Base-by-base conservation (phyloP, 2,113 vertebrate species). In the Rutilus rutilus region DNA sequence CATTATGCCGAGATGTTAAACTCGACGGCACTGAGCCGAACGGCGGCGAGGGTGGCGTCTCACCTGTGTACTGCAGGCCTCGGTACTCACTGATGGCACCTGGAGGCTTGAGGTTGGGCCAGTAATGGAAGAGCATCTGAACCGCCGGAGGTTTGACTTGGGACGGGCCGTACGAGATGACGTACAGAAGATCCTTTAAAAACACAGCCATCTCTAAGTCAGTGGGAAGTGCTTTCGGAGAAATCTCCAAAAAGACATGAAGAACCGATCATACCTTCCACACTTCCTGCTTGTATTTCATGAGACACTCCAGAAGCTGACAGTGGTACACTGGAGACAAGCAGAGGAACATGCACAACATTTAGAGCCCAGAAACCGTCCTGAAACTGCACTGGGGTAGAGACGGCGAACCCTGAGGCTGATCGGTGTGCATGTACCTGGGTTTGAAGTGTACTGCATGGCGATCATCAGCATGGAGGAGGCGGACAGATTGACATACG, bases 241-340 rank as follows among this genome's bases (percentile, higher is more conserved):
- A 57, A 82, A 78, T 64, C 14, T 78, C 15, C 57, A 21, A 19
- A 67, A 60, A 42, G 11, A 54, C 36, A 25, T 57, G 4, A 87
- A 59, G 12, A 80, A 57, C 4, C 17, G 60, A 77, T 27, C 65
- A 94, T 98, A 99, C 98, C 96, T 99, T 99, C 98, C 98, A 99
- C 83, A 99, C 98, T 96, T 99, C 98, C 92, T 99, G 98, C 89
- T 99, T 99, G 93, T 99, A 97, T 93, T 99, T 99, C 98, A 99
- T 99, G 84, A 99, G 96, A 91, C 98, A 99, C 93, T 99, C 98
- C 95, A 99, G 87, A 92, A 99, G 95, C 71, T 99, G 98, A 94
- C 98, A 99, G 92, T 99, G 98, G 95, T 99, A 99, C 67, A 99
- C 98, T 99, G 89, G 90, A 86, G 90, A 89, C 36, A 89, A 89